These are phyloP conservation scores for Cebus imitator DNA, from an alignment of 2,113 vertebrate genomes.

Conservation along the genomic window DNA sequence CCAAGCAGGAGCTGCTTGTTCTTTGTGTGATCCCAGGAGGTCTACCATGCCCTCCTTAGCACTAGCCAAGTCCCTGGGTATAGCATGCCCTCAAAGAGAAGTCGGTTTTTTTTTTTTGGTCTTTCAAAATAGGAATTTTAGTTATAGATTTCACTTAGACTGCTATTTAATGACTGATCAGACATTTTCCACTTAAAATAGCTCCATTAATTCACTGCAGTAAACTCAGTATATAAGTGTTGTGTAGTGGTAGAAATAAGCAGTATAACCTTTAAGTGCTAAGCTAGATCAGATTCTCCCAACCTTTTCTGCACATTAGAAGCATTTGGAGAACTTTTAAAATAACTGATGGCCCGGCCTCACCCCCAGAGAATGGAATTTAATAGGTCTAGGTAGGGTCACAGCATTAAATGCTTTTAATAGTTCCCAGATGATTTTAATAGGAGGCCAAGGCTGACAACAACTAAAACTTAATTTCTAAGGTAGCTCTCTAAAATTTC, in stretches of 20 bases:
- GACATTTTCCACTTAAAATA: background rate
- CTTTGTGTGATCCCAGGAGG: background rate
- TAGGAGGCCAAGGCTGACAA: background rate
- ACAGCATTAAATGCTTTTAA: background rate
- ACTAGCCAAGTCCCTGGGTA: background rate
- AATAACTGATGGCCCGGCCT: background rate
- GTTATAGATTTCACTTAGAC: background rate
- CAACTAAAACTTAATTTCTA: background rate
- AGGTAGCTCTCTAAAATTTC: background rate
- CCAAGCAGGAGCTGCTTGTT: background rate
- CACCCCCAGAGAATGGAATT: background rate
- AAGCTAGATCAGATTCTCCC: background rate
- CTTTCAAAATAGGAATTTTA: background rate
- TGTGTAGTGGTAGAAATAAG: background rate
- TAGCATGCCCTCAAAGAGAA: background rate
- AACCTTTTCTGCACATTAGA: background rate
- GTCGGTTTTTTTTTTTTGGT: background rate
- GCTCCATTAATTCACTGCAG: background rate
- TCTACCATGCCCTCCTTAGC: background rate
- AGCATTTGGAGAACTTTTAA: background rate
- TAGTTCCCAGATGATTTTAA: background rate
- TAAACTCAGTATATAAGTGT: background rate
- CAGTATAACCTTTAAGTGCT: background rate
- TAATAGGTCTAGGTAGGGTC: background rate
- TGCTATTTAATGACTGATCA: background rate